These are phyloP conservation scores for Rhinolophus ferrumequinum DNA, from an alignment of 2,113 vertebrate genomes.

Conservation along the genomic window DNA sequence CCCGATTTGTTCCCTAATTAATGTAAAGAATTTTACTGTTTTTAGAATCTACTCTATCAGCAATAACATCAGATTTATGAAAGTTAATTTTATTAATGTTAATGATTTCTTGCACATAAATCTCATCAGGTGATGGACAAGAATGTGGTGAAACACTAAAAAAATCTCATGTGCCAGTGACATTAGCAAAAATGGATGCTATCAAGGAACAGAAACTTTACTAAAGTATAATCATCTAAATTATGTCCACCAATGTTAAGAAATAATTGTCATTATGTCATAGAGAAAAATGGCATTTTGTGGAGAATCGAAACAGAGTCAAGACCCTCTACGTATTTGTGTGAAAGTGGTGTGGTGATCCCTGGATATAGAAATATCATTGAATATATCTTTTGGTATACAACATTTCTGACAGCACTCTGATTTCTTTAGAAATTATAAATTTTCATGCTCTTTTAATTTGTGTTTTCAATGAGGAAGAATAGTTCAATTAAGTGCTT, in stretches of 20 bases:
- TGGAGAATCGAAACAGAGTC: not conserved
- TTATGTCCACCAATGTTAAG: constrained; percentile 8
- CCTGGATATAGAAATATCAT: not conserved
- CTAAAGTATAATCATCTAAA: constrained; percentile 58
- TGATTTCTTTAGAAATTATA: not conserved
- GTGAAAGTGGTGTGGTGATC: not conserved
- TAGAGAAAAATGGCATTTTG: not conserved
- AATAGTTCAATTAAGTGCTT: not conserved
- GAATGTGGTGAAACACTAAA: constrained; percentile 41
- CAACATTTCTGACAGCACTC: not conserved
- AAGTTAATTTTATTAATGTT: constrained; percentile 64
- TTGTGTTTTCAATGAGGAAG: not conserved
- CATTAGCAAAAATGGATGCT: constrained; percentile 29
- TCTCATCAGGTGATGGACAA: constrained; percentile 33
- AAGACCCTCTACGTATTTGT: not conserved
- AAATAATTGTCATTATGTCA: constrained; percentile 54
- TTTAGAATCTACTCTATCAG: constrained; percentile 60
- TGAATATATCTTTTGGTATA: not conserved
- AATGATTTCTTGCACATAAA: constrained; percentile 53
- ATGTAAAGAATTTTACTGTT: constrained; percentile 61
- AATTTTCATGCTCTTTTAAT: not conserved
- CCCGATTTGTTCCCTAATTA: constrained; percentile 49
- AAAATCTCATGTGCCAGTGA: constrained; percentile 38
- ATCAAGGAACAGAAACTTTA: constrained; percentile 34
- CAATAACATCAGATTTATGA: constrained; percentile 38